These are phyloP conservation scores for Caenorhabditis macrosperma DNA, from an alignment of 2,888 invertebrate genomes.

Conservation along the genomic window DNA sequence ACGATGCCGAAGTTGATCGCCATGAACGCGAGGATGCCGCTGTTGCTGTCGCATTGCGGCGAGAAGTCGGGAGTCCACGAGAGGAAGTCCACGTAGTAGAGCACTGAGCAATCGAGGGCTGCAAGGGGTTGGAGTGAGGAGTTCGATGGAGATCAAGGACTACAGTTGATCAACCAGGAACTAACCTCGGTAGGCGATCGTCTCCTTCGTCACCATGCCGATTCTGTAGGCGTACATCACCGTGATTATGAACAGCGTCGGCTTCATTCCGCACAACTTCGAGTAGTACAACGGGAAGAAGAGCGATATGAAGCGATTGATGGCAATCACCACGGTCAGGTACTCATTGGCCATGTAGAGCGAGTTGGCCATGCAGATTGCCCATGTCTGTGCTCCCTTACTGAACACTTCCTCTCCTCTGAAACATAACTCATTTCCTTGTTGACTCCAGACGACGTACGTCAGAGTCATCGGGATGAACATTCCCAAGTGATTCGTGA, in stretches of 20 bases:
- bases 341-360: constrained; percentile 23
- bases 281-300: constrained; percentile 10
- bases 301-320: constrained; percentile 11
- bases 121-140: too few relatives aligned
- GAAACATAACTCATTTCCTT: not conserved
- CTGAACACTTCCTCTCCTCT: constrained; percentile 5
- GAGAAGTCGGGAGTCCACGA: constrained; percentile 23
- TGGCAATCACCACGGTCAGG: not conserved
- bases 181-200: constrained; percentile 14
- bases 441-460: not conserved
- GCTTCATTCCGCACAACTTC: constrained; percentile 3
- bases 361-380: constrained; percentile 19
- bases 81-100: constrained; percentile 24
- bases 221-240: constrained; percentile 25
- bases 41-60: constrained; percentile 11
- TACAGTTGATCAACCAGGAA: not conserved
- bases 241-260: not conserved
- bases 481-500: constrained; percentile 19
- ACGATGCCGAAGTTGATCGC: constrained; percentile 13
- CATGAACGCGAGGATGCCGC: constrained; percentile 20
- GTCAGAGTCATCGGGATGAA: constrained; percentile 35
- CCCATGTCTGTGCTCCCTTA: constrained; percentile 19
- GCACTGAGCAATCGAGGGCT: constrained; percentile 28
- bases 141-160: too few relatives aligned
- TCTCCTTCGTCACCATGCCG: constrained; percentile 13